Conservation (phyloP, 2,113 vertebrate genomes). For the Vulpes vulpes region DNA sequence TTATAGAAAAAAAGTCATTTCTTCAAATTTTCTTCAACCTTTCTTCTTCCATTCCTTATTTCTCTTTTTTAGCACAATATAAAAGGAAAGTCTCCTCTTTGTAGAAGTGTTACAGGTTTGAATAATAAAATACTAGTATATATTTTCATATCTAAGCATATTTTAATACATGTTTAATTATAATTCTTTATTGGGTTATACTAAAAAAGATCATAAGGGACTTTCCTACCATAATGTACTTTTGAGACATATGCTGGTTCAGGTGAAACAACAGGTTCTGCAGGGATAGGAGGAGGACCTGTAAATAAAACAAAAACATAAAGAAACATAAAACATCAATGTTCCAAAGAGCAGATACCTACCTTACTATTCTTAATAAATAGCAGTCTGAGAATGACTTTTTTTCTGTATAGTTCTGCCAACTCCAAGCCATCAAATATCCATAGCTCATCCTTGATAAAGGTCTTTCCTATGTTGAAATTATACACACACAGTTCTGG, state of each 20-base stretch:
- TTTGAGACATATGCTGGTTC: slow-evolving; percentile 77
- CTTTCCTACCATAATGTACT: slow-evolving; percentile 87
- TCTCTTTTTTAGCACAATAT: slow-evolving; percentile 9
- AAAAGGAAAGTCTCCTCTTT: slow-evolving; percentile 17
- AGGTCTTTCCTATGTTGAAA: background rate
- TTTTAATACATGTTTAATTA: slow-evolving; percentile 33
- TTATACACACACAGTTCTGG: slow-evolving; percentile 18
- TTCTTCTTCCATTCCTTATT: background rate
- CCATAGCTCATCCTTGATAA: background rate
- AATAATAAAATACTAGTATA: slow-evolving; percentile 31
- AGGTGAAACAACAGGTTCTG: slow-evolving; percentile 78
- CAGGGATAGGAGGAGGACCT: slow-evolving; percentile 84
- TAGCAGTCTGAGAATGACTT: background rate
- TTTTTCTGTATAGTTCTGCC: background rate
- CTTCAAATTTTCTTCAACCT: background rate
- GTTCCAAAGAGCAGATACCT: background rate
- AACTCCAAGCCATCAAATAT: background rate
- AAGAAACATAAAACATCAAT: background rate
- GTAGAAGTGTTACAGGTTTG: background rate
- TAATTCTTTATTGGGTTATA: slow-evolving; percentile 29
- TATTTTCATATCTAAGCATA: slow-evolving; percentile 1
- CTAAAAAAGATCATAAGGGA: slow-evolving; percentile 37
- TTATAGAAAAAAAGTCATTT: background rate
- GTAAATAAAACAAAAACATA: slow-evolving; percentile 65
- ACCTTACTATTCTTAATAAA: background rate